Base-by-base conservation (phyloP, 2,113 vertebrate species). In the Cynoglossus semilaevis region DNA sequence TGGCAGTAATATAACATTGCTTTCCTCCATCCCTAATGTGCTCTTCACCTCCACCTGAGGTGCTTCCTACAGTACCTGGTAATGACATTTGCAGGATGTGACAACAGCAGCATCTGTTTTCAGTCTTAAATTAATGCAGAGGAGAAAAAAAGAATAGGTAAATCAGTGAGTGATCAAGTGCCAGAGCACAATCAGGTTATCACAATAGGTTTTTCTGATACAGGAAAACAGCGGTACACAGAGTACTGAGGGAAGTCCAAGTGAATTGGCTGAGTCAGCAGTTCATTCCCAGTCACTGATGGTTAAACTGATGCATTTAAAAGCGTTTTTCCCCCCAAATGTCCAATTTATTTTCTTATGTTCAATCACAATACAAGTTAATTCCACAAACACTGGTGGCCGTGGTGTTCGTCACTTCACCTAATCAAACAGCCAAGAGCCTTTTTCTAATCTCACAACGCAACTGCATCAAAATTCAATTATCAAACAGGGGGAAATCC, bases 401-500 rank as follows among this genome's bases (percentile, higher is more conserved):
- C 7, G 48, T 42, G 44, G 15, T 60, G 51, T 72, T 64, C 53
- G 58, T 74, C 61, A 60, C 48, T 52, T 29, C 22, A 29, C 47
- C 15, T 46, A 71, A 74, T 77, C 67, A 82, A 72, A 79, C 50
- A 50, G 57, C 67, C 50, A 0, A 16, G 22, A 63, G 64, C 34
- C 58, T 72, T 57, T 59, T 80, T 46, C 55, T 62, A 61, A 73
- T 75, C 68, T 73, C 41, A 37, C 67, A 37, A 70, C 61, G 45
- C 22, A 29, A 29, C 68, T 44, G 65, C 65, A 50, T n/a, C 7
- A 6, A 51, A 62, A 58, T 72, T 67, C 71, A 65, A 72, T 70
- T 68, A 75, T 77, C 71, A 80, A 70, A 80, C 48, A 17, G 43
- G 4, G 52, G 72, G 68, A 64, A 75, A 83, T 80, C 74, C 68